A percentile compares a stretch with the other conserved stretches of the same genome.
phyloP scores from a whole-genome alignment of 2,888 invertebrate genomes.

The Mellilla xanthometata region DNA sequence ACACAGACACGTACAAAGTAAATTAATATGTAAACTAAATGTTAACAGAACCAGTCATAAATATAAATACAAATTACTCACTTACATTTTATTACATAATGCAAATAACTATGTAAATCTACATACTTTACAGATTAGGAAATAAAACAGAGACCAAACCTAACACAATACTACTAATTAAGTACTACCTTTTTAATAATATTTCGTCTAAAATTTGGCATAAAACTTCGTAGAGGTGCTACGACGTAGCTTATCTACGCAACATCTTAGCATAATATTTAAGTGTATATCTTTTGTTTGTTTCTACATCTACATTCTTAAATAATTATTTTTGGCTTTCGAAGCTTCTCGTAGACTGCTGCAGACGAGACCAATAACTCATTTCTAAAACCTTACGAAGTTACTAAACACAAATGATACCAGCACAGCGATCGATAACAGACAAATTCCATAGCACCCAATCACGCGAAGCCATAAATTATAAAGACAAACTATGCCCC shows the following conservation, averaged over 20 bases:
- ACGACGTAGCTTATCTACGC: no score
- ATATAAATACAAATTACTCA: conserved; percentile 11
- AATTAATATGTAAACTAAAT: conserved; percentile 72
- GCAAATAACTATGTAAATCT: conserved; percentile 36
- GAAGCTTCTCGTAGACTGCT: no score
- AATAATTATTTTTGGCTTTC: no score
- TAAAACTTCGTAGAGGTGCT: no score
- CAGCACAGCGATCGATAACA: conserved; percentile 5
- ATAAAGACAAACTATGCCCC: conserved; percentile 18
- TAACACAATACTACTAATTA: no score
- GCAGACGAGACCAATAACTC: neutral
- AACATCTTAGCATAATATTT: no score
- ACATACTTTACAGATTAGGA: neutral
- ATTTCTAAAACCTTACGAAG: neutral
- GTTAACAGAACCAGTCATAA: conserved; percentile 53
- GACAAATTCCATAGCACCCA: conserved; percentile 10
- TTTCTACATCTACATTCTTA: no score
- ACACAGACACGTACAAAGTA: conserved; percentile 48
- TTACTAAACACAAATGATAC: neutral
- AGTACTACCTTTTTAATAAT: no score
- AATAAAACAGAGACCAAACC: neutral
- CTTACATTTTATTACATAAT: conserved; percentile 17
- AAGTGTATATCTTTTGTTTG: no score
- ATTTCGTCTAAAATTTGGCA: no score
- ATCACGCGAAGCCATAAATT: conserved; percentile 14